phyloP scores from a whole-genome alignment of 2,888 invertebrate species.

The Prosopocoilus inquinatus region DNA sequence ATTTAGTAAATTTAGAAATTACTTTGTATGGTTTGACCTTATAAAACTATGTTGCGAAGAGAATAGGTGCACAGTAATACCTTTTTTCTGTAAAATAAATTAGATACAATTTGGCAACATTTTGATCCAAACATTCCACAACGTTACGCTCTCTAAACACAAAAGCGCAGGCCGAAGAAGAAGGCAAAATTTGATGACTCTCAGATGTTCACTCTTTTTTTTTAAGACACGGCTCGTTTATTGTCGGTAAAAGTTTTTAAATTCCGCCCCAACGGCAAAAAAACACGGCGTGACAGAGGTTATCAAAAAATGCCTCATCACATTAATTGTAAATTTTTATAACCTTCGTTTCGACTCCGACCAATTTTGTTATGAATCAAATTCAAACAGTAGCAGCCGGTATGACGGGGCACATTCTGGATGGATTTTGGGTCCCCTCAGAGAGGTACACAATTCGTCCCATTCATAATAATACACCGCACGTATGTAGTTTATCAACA shows the following conservation, averaged over 20 bases:
- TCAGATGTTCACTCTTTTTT: background rate
- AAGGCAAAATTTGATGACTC: background rate
- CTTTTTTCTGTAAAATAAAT: no score
- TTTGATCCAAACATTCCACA: no score
- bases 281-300: constrained; percentile 5
- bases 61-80: no score
- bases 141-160: no score
- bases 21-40: no score
- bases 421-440: constrained; percentile 1
- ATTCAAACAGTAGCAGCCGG: constrained; percentile 25
- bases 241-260: constrained; percentile 1
- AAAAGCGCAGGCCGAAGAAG: background rate
- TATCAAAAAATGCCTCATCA: constrained; percentile 11
- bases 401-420: constrained; percentile 23
- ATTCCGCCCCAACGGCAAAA: constrained; percentile 1
- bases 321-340: constrained; percentile 10
- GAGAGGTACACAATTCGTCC: background rate
- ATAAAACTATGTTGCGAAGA: no score
- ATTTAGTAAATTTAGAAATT: no score
- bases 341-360: constrained; percentile 7
- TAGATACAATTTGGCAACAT: no score
- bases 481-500: constrained; percentile 1
- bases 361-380: constrained; percentile 7
- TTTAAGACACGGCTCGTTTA: background rate
- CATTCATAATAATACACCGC: constrained; percentile 1